Evolutionary conservation across 2,797 vertebrate genomes (phyloP).

Genomic region (Nothura maculosa): DNA sequence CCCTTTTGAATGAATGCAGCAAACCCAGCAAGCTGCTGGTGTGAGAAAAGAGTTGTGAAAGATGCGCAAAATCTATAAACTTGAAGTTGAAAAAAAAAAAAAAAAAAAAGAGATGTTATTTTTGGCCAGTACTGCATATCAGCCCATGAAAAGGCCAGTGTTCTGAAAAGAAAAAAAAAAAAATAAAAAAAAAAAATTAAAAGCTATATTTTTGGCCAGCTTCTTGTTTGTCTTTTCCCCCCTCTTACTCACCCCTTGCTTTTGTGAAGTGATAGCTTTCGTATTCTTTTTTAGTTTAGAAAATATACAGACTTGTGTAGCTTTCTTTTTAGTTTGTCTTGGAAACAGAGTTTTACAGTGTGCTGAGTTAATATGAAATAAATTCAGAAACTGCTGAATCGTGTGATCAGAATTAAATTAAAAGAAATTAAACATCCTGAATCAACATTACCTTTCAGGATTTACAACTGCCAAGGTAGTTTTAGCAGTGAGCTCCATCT

Average conservation of each 20-base stretch:
- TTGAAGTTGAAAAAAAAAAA: background rate
- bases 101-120: background rate
- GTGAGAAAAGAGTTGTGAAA: background rate
- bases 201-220: background rate
- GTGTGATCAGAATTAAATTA: slow-evolving; percentile 18
- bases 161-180: background rate
- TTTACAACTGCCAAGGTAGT: background rate
- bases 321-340: slow-evolving; percentile 30
- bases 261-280: background rate
- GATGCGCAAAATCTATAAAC: background rate
- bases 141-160: background rate
- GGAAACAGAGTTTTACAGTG: background rate
- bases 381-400: slow-evolving; percentile 15
- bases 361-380: slow-evolving; percentile 41
- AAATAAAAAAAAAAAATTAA: background rate
- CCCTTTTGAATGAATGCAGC: background rate
- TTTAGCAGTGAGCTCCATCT: slow-evolving; percentile 1
- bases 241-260: background rate
- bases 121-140: background rate
- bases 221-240: background rate
- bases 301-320: background rate
- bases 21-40: background rate
- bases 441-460: slow-evolving; percentile 11
- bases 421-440: slow-evolving; percentile 19
- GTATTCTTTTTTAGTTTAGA: background rate